These are phyloP conservation scores for Atractosteus spatula DNA, from an alignment of 2,113 vertebrate genomes.

Conservation along the genomic window DNA sequence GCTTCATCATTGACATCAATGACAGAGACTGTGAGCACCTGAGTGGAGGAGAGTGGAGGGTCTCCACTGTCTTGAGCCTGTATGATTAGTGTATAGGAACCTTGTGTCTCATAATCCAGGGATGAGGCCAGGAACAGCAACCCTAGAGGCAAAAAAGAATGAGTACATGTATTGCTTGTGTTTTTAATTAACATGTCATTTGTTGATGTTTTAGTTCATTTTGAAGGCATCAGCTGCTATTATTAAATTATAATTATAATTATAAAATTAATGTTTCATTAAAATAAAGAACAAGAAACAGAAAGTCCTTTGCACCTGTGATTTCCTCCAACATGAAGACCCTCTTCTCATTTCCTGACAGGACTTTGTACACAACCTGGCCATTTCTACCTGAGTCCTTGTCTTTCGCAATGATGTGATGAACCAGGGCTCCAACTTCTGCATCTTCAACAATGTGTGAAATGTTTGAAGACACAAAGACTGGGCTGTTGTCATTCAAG, in stretches of 20 bases:
- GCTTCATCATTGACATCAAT: conserved; percentile 81
- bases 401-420: conserved; percentile 74
- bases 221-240: too few relatives aligned
- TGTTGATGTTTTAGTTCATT: too few relatives aligned
- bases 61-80: conserved; percentile 69
- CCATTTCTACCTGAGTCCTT: conserved; percentile 77
- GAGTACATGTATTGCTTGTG: background rate
- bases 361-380: conserved; percentile 65
- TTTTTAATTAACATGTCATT: too few relatives aligned
- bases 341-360: conserved; percentile 72
- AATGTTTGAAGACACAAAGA: conserved; percentile 61
- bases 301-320: conserved; percentile 67
- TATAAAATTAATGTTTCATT: too few relatives aligned
- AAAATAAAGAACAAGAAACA: too few relatives aligned
- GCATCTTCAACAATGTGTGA: conserved; percentile 69
- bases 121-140: conserved; percentile 64
- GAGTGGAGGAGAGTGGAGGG: conserved; percentile 73
- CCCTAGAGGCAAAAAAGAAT: conserved; percentile 57
- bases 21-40: conserved; percentile 76
- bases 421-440: conserved; percentile 70
- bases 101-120: conserved; percentile 75
- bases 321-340: conserved; percentile 72
- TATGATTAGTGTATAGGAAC: conserved; percentile 66
- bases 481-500: conserved; percentile 83
- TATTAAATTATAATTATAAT: too few relatives aligned